Base-by-base conservation (phyloP, 2,113 vertebrate genomes). In the Miniopterus natalensis region DNA sequence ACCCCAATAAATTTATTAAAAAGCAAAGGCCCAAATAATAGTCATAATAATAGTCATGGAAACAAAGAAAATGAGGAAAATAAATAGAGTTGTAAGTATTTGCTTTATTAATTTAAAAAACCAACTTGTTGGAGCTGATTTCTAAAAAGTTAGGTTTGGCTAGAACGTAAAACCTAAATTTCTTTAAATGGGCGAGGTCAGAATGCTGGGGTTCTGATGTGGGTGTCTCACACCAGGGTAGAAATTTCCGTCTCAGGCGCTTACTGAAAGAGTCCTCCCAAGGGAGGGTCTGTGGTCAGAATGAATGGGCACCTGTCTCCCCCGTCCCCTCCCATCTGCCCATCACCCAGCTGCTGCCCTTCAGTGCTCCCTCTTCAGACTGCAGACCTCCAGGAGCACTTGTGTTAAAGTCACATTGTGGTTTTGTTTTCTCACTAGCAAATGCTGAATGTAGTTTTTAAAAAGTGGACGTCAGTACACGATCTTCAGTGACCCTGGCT, bases 401-500 rank as follows among this genome's bases (percentile, higher is more conserved):
- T 78, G 78, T 79, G 57, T 45, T 51, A 27, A 63, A 88, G 47
- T 59, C 85, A 21, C 27, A 25, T 1, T 14, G 12, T 61, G 70
- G 9, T 49, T 47, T 36, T 91, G 51, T 90, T 94, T 96, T 40
- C 51, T 89, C 7, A 5, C 71, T 71, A 90, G 88, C 51, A 29
- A 70, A 47, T 40, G 23, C 45, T 36, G 91, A 77, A 47, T 59
- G 77, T 87, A 6, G 17, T 63, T 94, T 88, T 53, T 53, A n/a
- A 77, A 92, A 78, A 84, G 65, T 49, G 0, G 11, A 86, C 86
- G 78, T 84, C 86, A 57, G 47, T 61, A 11, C n/a, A 12, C 2
- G 17, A 65, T n/a, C 73, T 84, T 88, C 9, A 6, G 0, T 77
- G 94, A 71, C 61, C 79, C 78, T 53, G 8, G 31, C 87, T 63